phyloP scores from a whole-genome alignment of 2,797 vertebrate genomes.

The Tokudaia muenninki region DNA sequence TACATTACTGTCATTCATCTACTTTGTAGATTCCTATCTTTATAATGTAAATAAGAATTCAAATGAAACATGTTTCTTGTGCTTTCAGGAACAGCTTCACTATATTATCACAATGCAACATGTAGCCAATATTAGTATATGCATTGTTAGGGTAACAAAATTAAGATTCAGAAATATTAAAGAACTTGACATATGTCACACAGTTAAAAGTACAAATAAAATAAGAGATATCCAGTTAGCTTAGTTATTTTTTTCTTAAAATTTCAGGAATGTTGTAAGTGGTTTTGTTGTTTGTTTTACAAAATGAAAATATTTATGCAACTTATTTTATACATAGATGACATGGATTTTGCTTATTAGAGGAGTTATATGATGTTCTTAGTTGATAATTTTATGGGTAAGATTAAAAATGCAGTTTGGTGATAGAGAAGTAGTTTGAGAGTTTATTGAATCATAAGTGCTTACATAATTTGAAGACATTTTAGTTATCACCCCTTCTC shows the following conservation, averaged over 20 bases:
- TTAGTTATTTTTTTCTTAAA: conserved; percentile 36
- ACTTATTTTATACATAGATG: background rate
- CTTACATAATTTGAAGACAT: conserved; percentile 37
- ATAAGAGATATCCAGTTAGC: conserved; percentile 24
- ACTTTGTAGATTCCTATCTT: background rate
- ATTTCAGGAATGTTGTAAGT: background rate
- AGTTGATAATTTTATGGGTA: background rate
- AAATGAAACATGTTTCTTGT: conserved; percentile 21
- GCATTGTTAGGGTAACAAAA: background rate
- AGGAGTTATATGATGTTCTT: background rate
- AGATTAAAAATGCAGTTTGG: conserved; percentile 40
- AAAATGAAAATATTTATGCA: conserved; percentile 42
- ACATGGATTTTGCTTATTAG: background rate
- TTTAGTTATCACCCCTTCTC: background rate
- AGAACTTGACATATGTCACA: conserved; percentile 8
- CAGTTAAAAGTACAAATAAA: conserved; percentile 29
- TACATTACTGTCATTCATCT: background rate
- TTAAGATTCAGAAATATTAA: conserved; percentile 23
- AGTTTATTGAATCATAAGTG: conserved; percentile 16
- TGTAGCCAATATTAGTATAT: conserved; percentile 34
- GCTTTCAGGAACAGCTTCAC: background rate
- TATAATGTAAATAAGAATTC: conserved; percentile 32
- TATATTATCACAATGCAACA: background rate
- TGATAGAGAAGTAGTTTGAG: background rate
- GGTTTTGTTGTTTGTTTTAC: conserved; percentile 49